These are phyloP conservation scores for Chaetorhynchus papuensis DNA, from an alignment of 2,113 vertebrate genomes.

Conservation along the genomic window DNA sequence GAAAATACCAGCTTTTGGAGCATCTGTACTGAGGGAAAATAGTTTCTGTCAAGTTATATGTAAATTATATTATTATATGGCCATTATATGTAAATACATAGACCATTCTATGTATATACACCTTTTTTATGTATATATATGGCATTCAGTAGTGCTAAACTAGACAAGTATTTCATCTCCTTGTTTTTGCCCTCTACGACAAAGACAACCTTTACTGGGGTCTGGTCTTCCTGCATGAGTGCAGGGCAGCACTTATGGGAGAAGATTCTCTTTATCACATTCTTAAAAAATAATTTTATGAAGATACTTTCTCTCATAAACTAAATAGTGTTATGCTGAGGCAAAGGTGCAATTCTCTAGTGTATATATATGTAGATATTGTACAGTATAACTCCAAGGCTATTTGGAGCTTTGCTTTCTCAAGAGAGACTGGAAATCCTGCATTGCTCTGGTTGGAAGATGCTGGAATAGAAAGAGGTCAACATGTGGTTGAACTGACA, in stretches of 20 bases:
- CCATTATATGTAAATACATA: background rate
- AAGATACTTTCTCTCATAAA: conserved; percentile 14
- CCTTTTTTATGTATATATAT: background rate
- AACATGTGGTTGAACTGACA: background rate
- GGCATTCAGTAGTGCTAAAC: background rate
- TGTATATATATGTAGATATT: background rate
- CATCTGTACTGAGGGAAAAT: background rate
- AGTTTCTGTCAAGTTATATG: background rate
- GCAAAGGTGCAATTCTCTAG: background rate
- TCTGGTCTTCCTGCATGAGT: background rate
- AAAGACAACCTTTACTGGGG: background rate
- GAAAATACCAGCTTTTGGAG: background rate
- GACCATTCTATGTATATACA: background rate
- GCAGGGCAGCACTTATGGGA: background rate
- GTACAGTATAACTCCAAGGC: background rate
- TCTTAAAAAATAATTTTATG: background rate
- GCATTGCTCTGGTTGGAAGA: background rate
- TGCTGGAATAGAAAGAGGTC: background rate
- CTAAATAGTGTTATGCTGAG: conserved; percentile 2
- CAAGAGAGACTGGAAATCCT: background rate
- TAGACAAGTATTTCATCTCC: background rate
- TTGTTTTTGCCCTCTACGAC: background rate
- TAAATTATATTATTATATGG: no score
- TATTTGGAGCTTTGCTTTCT: background rate
- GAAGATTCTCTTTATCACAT: background rate